A percentile compares a stretch with the other conserved stretches of the same genome.
Conservation (phyloP, 1,140 invertebrate species). For the Trichonephila inaurata region DNA sequence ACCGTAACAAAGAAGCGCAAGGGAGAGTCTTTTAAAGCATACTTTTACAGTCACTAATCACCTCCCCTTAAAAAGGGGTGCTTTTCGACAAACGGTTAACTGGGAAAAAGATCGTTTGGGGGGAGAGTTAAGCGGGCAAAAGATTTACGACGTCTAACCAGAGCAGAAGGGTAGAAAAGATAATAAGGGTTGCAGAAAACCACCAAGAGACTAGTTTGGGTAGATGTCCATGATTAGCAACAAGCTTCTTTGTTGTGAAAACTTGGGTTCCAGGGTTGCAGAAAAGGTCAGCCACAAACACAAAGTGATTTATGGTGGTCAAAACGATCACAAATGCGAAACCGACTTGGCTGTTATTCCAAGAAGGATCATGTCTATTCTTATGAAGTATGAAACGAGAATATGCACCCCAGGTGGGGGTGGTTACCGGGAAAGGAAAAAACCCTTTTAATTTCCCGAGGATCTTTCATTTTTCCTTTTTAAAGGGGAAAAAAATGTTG, state of each 20-base stretch:
- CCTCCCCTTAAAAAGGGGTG: not conserved
- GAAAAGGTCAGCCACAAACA: not conserved
- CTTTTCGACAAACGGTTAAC: not conserved
- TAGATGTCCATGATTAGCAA: not conserved
- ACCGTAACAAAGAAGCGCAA: too few relatives aligned
- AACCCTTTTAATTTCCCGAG: not conserved
- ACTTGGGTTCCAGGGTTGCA: not conserved
- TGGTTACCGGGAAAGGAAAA: not conserved
- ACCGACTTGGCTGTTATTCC: not conserved
- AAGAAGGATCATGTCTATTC: not conserved
- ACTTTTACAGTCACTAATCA: not conserved
- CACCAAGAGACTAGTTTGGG: too few relatives aligned
- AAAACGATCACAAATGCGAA: not conserved
- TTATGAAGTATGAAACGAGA: too few relatives aligned
- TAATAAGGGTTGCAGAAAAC: not conserved
- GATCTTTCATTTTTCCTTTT: not conserved
- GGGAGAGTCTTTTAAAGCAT: not conserved
- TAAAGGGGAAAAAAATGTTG: not conserved
- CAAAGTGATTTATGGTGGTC: not conserved
- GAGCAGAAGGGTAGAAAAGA: not conserved
- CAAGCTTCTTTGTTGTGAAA: not conserved
- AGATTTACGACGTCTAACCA: not conserved
- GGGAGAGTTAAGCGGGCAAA: not conserved
- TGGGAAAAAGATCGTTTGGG: not conserved
- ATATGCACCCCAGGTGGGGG: not conserved